Base-by-base conservation (phyloP, 1,140 invertebrate genomes). In the Euwallacea similis region DNA sequence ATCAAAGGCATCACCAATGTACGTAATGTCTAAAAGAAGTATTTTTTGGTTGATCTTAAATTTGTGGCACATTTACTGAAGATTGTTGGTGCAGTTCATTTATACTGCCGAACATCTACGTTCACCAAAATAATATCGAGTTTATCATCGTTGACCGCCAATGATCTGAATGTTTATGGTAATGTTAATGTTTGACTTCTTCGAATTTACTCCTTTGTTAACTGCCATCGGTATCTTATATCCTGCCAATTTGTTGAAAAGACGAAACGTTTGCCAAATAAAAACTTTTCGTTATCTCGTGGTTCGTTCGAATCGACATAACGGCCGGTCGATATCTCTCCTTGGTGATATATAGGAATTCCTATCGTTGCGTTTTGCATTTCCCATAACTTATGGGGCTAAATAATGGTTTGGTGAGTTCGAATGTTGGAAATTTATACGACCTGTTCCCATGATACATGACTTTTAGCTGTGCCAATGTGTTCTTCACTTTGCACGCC, bases 111-210 rank as follows among this genome's bases (percentile, higher is more conserved):
- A 44, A 60, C 59, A 68, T 61, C 55, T 16, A n/a, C 55, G 60
- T 43, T 42, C 42, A 33, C 21, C 21, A 33, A 33, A 68, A 44
- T 68, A 61, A 59, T 68, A 68, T 68, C 55, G 66, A 61, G 21
- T 33, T 68, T 68, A 68, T 68, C 66, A 61, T n/a, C 66, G 15
- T 50, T 10, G 66, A 60, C 55, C 58, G 66, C 43, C 55, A 11
- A 60, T 21, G 42, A 68, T 60, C 44, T 47, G 66, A 68, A 68
- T 68, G 60, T 68, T 68, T 68, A 68, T 68, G 66, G 66, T 68
- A 68, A 68, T 68, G 50, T 66, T 58, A 66, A 56, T 66, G 63
- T 66, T 66, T 42, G 42, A 66, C 16, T 66, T 66, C 64, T 66
- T 66, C 53, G 64, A 66, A 66, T 56, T 43, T 55, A 33, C 50